Conservation (phyloP, 92 coral and sea anemone genomes). For the Zoanthus sansibaricus region DNA sequence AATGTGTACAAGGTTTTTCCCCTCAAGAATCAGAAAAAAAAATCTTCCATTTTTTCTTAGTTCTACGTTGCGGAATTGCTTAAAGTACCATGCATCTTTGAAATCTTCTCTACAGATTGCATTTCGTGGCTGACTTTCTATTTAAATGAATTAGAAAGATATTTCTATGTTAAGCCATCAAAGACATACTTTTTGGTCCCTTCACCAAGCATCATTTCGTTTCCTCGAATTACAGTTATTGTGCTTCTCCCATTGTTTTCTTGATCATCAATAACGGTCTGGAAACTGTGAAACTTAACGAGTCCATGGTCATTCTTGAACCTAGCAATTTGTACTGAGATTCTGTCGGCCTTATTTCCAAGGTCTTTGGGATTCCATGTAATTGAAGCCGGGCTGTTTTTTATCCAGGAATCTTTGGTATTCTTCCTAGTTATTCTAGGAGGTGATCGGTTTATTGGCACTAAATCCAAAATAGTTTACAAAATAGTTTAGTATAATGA, state of each 20-base stretch:
- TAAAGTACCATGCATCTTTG: too few relatives aligned
- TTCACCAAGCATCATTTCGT: background rate
- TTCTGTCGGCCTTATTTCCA: constrained; percentile 1
- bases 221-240: constrained; percentile 2
- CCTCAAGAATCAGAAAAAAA: too few relatives aligned
- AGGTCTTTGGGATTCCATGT: constrained; percentile 28
- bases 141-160: too few relatives aligned
- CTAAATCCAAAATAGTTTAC: background rate
- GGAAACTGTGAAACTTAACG: constrained; percentile 14
- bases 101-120: too few relatives aligned
- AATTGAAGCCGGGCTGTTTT: constrained; percentile 25
- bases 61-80: too few relatives aligned
- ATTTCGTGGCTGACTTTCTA: too few relatives aligned
- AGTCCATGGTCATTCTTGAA: constrained; percentile 34
- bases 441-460: constrained; percentile 34
- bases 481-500: too few relatives aligned
- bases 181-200: background rate
- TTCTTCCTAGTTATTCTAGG: constrained; percentile 27
- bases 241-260: constrained; percentile 40
- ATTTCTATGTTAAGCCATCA: too few relatives aligned
- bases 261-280: constrained; percentile 18
- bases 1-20: too few relatives aligned
- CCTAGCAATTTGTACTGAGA: constrained; percentile 35
- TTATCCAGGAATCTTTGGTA: constrained; percentile 34
- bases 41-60: too few relatives aligned